Conservation (phyloP, 2,797 vertebrate species). For the Linurgus olivaceus region DNA sequence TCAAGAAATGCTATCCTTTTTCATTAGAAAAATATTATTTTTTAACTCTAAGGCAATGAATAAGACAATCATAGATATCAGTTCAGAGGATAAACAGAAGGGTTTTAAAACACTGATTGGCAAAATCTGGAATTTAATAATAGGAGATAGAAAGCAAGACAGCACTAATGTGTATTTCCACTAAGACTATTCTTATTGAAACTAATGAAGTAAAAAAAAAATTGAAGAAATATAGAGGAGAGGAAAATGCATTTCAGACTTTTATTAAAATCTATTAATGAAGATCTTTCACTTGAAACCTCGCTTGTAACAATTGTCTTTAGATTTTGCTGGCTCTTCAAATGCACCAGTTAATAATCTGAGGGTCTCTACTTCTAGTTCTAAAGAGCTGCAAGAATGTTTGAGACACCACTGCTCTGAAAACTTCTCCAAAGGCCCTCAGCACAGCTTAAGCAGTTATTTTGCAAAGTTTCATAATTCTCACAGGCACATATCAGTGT, state of each 20-base stretch:
- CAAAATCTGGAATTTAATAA: background rate
- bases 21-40: background rate
- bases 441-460: background rate
- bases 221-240: background rate
- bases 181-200: background rate
- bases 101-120: background rate
- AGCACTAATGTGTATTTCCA: background rate
- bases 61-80: background rate
- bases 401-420: background rate
- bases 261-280: constrained; percentile 8
- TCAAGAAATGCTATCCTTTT: background rate
- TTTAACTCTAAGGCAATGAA: constrained; percentile 20
- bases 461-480: background rate
- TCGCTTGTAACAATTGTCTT: background rate
- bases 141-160: background rate
- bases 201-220: background rate
- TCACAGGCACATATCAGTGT: constrained; percentile 1
- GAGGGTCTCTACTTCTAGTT: background rate
- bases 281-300: background rate
- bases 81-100: background rate
- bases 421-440: background rate
- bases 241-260: background rate
- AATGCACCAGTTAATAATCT: background rate
- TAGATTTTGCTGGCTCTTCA: background rate
- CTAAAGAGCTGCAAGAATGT: background rate